These are phyloP conservation scores for Pterostichus niger DNA, from an alignment of 2,888 invertebrate genomes.

Conservation along the genomic window DNA sequence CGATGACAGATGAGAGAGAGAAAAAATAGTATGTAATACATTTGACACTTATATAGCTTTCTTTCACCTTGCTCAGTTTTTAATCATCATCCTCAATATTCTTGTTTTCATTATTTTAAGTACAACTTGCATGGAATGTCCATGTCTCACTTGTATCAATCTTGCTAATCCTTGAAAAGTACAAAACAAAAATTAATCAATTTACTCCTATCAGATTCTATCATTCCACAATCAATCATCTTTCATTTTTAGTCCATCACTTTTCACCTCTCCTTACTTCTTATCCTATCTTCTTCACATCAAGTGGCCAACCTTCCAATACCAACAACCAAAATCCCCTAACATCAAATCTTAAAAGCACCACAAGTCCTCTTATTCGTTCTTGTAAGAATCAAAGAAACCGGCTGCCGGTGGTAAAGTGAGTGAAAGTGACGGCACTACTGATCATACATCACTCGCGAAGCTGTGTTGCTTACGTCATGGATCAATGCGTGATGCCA, in stretches of 20 bases:
- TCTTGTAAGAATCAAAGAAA: neutral
- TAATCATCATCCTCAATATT: too few relatives aligned
- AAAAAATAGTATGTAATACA: too few relatives aligned
- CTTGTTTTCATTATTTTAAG: too few relatives aligned
- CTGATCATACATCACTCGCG: slow-evolving; percentile 9
- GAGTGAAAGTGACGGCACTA: neutral
- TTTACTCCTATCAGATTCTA: neutral
- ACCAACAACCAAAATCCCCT: too few relatives aligned
- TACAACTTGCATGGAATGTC: too few relatives aligned
- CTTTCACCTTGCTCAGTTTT: too few relatives aligned
- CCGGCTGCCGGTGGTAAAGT: neutral
- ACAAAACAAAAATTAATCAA: slow-evolving; percentile 1
- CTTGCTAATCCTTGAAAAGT: too few relatives aligned
- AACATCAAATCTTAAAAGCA: too few relatives aligned
- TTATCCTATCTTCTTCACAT: neutral
- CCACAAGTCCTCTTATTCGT: neutral
- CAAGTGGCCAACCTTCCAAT: too few relatives aligned
- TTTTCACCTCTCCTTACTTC: neutral
- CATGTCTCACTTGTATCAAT: too few relatives aligned
- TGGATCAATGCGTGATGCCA: neutral
- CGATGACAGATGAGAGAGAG: too few relatives aligned
- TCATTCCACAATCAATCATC: slow-evolving; percentile 11
- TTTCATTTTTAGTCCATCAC: neutral
- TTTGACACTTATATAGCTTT: too few relatives aligned
- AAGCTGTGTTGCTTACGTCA: neutral